Evolutionary conservation across 2,797 vertebrate species (phyloP), one percentile per base, ranked within the genome.

Genomic region (Macropodus opercularis): DNA sequence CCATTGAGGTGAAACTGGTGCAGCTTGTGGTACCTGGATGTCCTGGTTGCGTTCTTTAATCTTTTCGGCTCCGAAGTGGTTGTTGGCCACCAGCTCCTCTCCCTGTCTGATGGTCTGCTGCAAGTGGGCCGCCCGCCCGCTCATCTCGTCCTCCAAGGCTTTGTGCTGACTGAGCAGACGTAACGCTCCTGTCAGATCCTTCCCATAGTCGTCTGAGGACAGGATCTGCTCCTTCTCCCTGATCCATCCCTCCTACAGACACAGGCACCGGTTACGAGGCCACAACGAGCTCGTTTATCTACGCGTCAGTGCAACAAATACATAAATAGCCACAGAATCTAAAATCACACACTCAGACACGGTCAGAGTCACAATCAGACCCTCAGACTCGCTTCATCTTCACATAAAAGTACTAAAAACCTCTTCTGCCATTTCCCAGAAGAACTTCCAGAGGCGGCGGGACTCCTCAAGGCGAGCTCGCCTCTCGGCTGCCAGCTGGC

Each of bases 381-480:
- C 40, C 21, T 14, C 22, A 24, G 39, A 4, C 11, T 32, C 29
- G 13, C 4, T 32, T 13, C 29, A 32, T 32, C 5, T 32, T 12
- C 29, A 32, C 3, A 32, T 3, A 26, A n/a, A 1, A 15, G 5
- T 3, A 5, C 13, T 21, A 6, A 47, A n/a, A 18, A 89, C 89
- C 79, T 98, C 97, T 79, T 99, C 97, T 0, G 97, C 97, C 97
- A 98, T 99, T 79, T 99, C 97, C 97, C 97, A 99, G 92, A 99
- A 98, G 90, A 99, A 99, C 80, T 98, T 98, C 97, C 97, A 99
- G 63, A 99, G 95, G 56, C 96, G 95, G 0, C 97, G 94, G 0
- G 96, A 98, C 80, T 98, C 97, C 79, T 98, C 97, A 0, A 99
- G 91, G 12, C 94, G 95, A 0, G 95, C 96, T 1, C 94, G 89